phyloP scores from a whole-genome alignment of 92 coral and sea anemone species.

The Isaurus tuberculatus region DNA sequence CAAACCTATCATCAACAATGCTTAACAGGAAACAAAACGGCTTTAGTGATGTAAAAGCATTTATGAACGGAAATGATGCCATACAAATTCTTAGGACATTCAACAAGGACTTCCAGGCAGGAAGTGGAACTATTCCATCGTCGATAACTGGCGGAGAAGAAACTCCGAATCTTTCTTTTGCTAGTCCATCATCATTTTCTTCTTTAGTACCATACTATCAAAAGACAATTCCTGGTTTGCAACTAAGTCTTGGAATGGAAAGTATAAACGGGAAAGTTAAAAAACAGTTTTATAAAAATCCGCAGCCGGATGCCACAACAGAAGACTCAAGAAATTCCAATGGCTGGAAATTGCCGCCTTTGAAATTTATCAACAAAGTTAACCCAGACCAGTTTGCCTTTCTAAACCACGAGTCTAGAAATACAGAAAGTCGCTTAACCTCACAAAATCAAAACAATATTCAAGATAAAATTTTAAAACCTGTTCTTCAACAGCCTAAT shows the following conservation, averaged over 20 bases:
- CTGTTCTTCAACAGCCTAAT: not conserved
- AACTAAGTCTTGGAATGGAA: not conserved
- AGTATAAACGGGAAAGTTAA: not conserved
- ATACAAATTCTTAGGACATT: not conserved
- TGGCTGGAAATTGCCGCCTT: constrained; percentile 23
- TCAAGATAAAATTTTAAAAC: not conserved
- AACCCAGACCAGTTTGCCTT: not conserved
- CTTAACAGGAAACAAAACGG: not conserved
- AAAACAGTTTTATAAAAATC: not conserved
- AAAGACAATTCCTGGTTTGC: not conserved
- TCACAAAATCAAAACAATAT: not conserved
- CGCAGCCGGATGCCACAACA: not conserved
- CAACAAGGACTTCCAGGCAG: not conserved
- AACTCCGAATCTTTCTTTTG: not conserved
- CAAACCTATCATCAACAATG: not conserved
- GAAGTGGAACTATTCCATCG: not conserved
- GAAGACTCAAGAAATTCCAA: not conserved
- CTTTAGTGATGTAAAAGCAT: not conserved
- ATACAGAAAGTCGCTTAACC: not conserved
- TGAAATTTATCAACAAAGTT: not conserved
- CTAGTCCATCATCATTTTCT: not conserved
- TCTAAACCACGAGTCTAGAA: not conserved
- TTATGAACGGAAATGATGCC: not conserved
- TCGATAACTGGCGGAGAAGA: not conserved
- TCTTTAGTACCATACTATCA: not conserved